These are phyloP conservation scores for Columba guinea DNA, from an alignment of 2,797 vertebrate genomes.

Conservation along the genomic window DNA sequence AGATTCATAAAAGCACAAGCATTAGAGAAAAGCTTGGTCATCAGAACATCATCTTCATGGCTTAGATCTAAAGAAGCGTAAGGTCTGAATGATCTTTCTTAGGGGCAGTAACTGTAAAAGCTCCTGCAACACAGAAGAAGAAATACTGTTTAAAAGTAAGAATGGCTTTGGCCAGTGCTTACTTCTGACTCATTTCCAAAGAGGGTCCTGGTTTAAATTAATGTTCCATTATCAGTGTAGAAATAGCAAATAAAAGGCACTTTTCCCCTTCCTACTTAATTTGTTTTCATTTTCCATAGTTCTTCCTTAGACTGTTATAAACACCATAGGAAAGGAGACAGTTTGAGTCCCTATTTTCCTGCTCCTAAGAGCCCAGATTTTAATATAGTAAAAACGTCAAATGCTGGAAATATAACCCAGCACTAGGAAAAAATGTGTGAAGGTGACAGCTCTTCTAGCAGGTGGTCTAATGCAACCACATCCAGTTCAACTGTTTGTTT, in stretches of 20 bases:
- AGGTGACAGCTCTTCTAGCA: not conserved
- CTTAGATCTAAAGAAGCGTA: not conserved
- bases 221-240: not conserved
- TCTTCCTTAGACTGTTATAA: not conserved
- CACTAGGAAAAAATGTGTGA: not conserved
- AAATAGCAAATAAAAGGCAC: not conserved
- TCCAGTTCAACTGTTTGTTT: not conserved
- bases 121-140: not conserved
- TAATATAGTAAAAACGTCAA: not conserved
- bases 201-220: not conserved
- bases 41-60: not conserved
- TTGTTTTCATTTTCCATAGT: not conserved
- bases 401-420: not conserved
- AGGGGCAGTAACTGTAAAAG: not conserved
- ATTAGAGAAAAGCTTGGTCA: not conserved
- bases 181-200: not conserved
- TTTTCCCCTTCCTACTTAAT: not conserved
- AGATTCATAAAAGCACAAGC: not conserved
- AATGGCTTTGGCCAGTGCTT: not conserved
- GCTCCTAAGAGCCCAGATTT: not conserved
- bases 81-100: not conserved
- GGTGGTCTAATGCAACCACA: not conserved
- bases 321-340: not conserved
- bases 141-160: not conserved
- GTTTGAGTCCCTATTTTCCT: not conserved